These are phyloP conservation scores for Eunapius fragilis DNA, from an alignment of 37 sponge, comb jelly and placozoan genomes.

Conservation along the genomic window DNA sequence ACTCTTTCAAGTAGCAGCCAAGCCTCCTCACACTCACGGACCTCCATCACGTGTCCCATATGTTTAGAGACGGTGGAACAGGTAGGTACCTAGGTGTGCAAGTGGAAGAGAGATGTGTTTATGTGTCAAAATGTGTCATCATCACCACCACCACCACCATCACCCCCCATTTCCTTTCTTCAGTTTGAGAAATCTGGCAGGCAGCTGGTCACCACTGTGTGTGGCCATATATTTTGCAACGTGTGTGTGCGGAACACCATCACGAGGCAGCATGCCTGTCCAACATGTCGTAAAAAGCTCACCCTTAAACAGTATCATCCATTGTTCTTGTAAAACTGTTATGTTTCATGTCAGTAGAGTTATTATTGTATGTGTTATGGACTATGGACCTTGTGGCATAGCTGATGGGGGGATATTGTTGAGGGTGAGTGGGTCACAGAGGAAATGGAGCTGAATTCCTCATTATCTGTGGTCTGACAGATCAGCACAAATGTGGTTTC, in stretches of 20 bases:
- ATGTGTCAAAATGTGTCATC: not conserved
- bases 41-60: not conserved
- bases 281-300: constrained; percentile 57
- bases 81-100: not conserved
- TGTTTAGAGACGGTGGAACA: not conserved
- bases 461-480: not conserved
- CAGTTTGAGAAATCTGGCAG: constrained; percentile 57
- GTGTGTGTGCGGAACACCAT: constrained; percentile 52
- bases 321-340: constrained; percentile 37
- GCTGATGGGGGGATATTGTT: not conserved
- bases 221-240: constrained; percentile 81
- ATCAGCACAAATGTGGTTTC: not conserved
- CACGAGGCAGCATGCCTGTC: constrained; percentile 46
- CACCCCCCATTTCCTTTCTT: not conserved
- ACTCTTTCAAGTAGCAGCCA: not conserved
- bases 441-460: not conserved
- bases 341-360: not conserved
- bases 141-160: not conserved
- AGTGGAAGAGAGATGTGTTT: not conserved
- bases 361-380: not conserved
- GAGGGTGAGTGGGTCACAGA: not conserved
- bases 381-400: not conserved
- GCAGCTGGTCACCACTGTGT: constrained; percentile 49
- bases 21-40: not conserved
- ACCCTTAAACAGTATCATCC: constrained; percentile 58